phyloP scores from a whole-genome alignment of 2,888 invertebrate genomes.

The Cryptophagus acutangulus region DNA sequence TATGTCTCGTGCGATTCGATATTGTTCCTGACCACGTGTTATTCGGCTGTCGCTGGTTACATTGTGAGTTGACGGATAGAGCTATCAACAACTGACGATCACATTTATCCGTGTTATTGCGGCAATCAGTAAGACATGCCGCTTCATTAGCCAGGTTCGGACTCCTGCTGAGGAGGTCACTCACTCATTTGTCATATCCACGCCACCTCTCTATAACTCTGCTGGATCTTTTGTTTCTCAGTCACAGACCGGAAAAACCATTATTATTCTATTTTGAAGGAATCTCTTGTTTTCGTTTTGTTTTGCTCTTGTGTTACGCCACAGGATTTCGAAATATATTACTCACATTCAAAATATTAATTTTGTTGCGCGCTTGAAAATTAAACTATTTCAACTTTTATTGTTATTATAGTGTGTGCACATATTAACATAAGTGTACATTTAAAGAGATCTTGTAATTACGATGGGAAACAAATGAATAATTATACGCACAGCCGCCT shows the following conservation, averaged over 20 bases:
- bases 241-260: conserved; percentile 1
- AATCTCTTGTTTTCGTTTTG: no score
- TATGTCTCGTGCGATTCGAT: conserved; percentile 36
- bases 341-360: no score
- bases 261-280: no score
- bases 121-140: conserved; percentile 37
- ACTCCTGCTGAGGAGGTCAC: conserved; percentile 38
- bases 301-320: no score
- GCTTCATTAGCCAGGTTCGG: conserved; percentile 42
- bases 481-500: conserved; percentile 13
- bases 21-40: conserved; percentile 37
- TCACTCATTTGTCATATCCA: conserved; percentile 41
- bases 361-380: no score
- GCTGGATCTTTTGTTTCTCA: conserved; percentile 21
- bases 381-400: no score
- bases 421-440: conserved; percentile 1
- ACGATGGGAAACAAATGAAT: conserved; percentile 15
- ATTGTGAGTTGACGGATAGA: conserved; percentile 44
- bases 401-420: no score
- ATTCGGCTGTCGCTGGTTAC: conserved; percentile 37
- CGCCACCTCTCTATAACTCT: conserved; percentile 22
- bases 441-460: conserved; percentile 10
- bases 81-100: conserved; percentile 45
- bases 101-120: conserved; percentile 41
- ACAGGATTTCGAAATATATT: no score